Evolutionary conservation across 2,797 vertebrate species (phyloP), one percentile per base, ranked within the genome.

Genomic region (Cyclopterus lumpus): DNA sequence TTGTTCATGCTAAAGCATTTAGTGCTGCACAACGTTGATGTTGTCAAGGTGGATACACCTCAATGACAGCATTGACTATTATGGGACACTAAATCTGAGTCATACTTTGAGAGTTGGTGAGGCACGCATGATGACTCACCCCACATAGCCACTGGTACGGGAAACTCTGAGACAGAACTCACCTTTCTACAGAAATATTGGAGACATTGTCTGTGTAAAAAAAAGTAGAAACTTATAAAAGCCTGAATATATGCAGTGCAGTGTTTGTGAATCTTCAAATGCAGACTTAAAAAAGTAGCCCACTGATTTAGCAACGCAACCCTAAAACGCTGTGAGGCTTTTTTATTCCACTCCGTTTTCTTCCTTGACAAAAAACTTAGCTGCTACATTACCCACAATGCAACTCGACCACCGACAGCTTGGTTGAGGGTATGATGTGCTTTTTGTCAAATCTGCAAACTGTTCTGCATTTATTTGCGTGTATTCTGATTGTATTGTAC

Each of bases 61-160:
- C 66, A 32, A 79, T 80, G 49, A 69, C 68, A 46, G 69, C 55
- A 26, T 78, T 80, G 42, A 80, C 65, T 75, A 80, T 78, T 61
- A 77, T 42, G 22, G 57, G 70, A 73, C 22, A 58, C 60, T 62
- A 57, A 76, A 69, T 48, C 48, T 84, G 76, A 88, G 80, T 83
- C 79, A 86, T 74, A 55, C 59, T 78, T 65, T 42, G 11, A 68
- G 64, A 75, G 71, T 24, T 66, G 51, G 58, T 67, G 44, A 79
- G 54, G 46, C 76, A 61, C 3, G 1, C 69, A 72, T 77, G 51
- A 46, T 80, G 81, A 88, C 71, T 82, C 86, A 84, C 49, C 48
- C 30, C 16, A 12, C 28, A 67, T 24, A 49, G 64, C 79, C 67
- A 57, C 64, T 58, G 55, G 38, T 24, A 4, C 61, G 71, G 79